These are phyloP conservation scores for Trichogramma dendrolimi DNA, from an alignment of 2,888 invertebrate species.

Conservation along the genomic window DNA sequence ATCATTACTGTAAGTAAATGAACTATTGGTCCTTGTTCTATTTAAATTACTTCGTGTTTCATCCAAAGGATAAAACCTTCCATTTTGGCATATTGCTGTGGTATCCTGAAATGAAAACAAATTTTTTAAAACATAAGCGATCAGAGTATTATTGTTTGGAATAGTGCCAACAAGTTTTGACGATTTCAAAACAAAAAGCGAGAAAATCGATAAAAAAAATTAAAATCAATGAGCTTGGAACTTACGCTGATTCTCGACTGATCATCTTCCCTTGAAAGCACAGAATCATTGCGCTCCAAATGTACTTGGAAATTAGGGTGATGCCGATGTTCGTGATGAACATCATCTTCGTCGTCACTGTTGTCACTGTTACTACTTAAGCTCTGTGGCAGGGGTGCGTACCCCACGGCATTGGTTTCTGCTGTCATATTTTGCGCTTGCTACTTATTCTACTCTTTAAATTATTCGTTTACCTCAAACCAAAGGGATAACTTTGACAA, in stretches of 20 bases:
- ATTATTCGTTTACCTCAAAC: too few relatives aligned
- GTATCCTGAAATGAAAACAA: slow-evolving; percentile 34
- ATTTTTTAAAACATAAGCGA: background rate
- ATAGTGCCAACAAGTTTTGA: background rate
- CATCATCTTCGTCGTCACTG: slow-evolving; percentile 57
- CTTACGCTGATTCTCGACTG: slow-evolving; percentile 29
- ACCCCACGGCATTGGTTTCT: slow-evolving; percentile 50
- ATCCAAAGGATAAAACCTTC: slow-evolving; percentile 43
- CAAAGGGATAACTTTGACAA: too few relatives aligned
- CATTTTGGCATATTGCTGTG: slow-evolving; percentile 39
- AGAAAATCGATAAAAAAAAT: background rate
- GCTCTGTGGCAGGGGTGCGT: slow-evolving; percentile 73
- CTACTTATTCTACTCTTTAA: too few relatives aligned
- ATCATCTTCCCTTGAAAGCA: slow-evolving; percentile 26
- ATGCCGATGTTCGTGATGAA: slow-evolving; percentile 24
- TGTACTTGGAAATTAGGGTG: background rate
- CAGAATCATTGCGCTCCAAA: slow-evolving; percentile 18
- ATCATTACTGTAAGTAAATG: slow-evolving; percentile 43
- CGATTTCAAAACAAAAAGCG: background rate
- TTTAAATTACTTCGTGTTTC: slow-evolving; percentile 42
- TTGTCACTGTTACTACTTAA: slow-evolving; percentile 76
- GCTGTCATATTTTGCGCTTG: slow-evolving; percentile 35
- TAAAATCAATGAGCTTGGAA: background rate
- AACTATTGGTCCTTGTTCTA: slow-evolving; percentile 38
- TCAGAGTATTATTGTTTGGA: background rate